Evolutionary conservation across 2,888 invertebrate genomes (phyloP).

Genomic region (Brachyptera putata): DNA sequence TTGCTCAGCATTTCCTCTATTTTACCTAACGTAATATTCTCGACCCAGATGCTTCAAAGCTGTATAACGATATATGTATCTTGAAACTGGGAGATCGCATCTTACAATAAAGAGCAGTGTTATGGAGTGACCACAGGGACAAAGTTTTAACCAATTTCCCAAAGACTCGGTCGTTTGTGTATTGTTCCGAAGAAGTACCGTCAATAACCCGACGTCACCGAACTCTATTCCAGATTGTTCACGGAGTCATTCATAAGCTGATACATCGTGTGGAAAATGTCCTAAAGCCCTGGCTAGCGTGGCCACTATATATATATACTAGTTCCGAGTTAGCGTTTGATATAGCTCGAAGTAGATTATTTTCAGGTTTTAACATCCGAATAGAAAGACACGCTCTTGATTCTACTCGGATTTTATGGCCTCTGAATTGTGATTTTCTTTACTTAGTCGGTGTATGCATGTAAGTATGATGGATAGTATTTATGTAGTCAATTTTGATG

Average conservation of each 20-base stretch:
- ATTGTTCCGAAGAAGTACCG: no score
- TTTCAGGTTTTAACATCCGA: background rate
- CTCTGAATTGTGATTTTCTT: slow-evolving; percentile 4
- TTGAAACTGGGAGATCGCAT: no score
- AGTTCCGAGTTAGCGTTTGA: background rate
- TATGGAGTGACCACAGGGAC: background rate
- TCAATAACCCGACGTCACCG: background rate
- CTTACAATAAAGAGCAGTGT: no score
- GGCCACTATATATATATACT: background rate
- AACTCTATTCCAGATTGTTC: background rate
- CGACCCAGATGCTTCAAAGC: background rate
- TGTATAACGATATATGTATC: no score
- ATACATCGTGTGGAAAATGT: slow-evolving; percentile 25
- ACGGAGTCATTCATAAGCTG: slow-evolving; percentile 22
- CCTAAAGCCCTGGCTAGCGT: background rate
- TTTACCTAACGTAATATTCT: background rate
- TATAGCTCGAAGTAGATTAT: background rate
- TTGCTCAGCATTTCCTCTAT: background rate
- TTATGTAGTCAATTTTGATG: no score
- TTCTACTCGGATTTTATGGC: background rate
- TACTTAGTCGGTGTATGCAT: no score
- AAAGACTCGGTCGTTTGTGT: no score
- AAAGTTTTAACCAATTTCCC: background rate
- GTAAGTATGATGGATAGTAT: no score
- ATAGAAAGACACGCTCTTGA: background rate